phyloP scores from a whole-genome alignment of 1,140 invertebrate genomes.

The Drosophila pandora region DNA sequence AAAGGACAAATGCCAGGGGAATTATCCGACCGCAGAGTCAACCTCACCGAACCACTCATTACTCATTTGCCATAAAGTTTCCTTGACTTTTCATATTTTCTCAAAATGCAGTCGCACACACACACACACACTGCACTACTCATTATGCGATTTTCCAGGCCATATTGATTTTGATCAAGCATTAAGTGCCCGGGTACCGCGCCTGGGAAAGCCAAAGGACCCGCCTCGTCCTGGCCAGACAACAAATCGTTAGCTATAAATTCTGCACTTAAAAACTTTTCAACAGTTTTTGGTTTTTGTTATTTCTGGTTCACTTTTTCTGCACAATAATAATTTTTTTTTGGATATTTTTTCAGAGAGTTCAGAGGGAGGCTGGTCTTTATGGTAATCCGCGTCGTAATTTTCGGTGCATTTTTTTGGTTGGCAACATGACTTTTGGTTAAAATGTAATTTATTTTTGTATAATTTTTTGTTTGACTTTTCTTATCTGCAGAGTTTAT shows the following conservation, averaged over 20 bases:
- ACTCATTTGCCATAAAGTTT: constrained; percentile 79
- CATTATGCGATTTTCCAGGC: constrained; percentile 53
- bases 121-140: constrained; percentile 32
- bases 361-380: constrained; percentile 12
- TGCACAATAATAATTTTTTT: constrained; percentile 33
- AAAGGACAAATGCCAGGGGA: neutral
- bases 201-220: neutral
- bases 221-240: constrained; percentile 45
- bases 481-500: constrained; percentile 31
- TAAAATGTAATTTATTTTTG: constrained; percentile 53
- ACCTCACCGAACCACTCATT: constrained; percentile 68
- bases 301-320: constrained; percentile 36
- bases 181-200: constrained; percentile 54
- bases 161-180: constrained; percentile 73
- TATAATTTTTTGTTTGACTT: constrained; percentile 33
- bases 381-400: constrained; percentile 19
- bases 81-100: constrained; percentile 78
- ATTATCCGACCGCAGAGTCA: constrained; percentile 46
- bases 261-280: constrained; percentile 79
- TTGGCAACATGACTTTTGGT: constrained; percentile 11
- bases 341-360: constrained; percentile 9
- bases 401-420: constrained; percentile 11
- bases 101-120: constrained; percentile 60
- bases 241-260: constrained; percentile 76
- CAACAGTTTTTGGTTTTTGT: constrained; percentile 55